Evolutionary conservation across 2,888 invertebrate species (phyloP), one percentile per base, ranked within the genome.

Genomic region (Patella pellucida): DNA sequence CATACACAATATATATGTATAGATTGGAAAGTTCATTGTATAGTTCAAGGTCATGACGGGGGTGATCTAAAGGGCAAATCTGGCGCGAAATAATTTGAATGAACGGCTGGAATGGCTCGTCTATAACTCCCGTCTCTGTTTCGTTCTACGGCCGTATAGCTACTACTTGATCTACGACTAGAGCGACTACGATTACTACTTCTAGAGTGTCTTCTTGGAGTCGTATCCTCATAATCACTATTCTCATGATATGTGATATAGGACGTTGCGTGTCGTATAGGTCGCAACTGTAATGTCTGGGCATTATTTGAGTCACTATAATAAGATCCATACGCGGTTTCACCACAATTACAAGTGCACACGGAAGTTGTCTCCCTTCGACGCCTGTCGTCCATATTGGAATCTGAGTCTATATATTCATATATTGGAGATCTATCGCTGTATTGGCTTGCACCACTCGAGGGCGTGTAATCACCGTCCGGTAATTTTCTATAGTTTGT

Each of bases 61-160:
- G 41, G 41, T 62, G 19, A 62, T 23, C 62, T 62, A 15, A 23
- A 62, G 19, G 62, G 62, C 19, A 62, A 23, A 11, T 62, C 62
- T 19, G 62, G 62, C 23, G 62, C 62, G 70, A 74, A 74, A 41
- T 74, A 74, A 71, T 74, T 70, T 9, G 74, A 71, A 74, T 74
- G 74, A n/a, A 74, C 70, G 52, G 74, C 74, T 23, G 74, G 74
- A 23, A 74, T 71, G 23, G 41, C 67, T 52, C 74, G 14, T 50
- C 70, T 16, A 16, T 70, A 67, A n/a, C 23, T 50, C 9, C 70
- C 71, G 41, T 69, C 74, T 41, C 74, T 69, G 23, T 62, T 70
- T 23, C 67, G 62, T 62, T 62, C 62, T 62, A 62, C 14, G 11
- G 62, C 62, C 19, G 19, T 23, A 19, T 62, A 62, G 23, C 62